Evolutionary conservation across 1,140 invertebrate genomes (phyloP), one percentile per base, ranked within the genome.

Genomic region (Ips typographus): DNA sequence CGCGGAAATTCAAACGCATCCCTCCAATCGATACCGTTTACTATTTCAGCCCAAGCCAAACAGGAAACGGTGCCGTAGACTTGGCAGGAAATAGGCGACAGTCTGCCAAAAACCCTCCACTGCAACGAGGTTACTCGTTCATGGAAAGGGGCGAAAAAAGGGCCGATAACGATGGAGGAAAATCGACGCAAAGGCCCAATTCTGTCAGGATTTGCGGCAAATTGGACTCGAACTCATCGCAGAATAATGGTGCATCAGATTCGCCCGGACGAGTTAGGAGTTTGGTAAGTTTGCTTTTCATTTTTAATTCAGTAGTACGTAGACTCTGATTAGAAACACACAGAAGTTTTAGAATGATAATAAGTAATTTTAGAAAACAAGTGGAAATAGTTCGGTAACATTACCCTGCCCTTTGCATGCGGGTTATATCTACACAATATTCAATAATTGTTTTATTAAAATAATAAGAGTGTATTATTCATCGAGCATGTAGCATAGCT

Each of bases 41-140:
- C 41, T 44, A 37, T 55, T 49, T 41, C 42, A 22, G 22, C 22
- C 41, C 53, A 22, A 70, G 71, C 63, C 52, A 52, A 63, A 67
- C 70, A 7, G 22, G 2, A 5, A 72, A 70, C 67, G 55, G 43
- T 55, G 41, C 56, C 65, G 65, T 67, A 53, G 52, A 52, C 52
- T 61, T 72, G 68, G 58, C 66, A 63, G 70, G 66, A 63, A 65
- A 51, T 39, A 40, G 68, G 36, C 59, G 71, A 42, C 67, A 60
- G 52, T 52, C 68, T 55, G 73, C 73, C 71, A 74, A 73, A 62
- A 69, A 72, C 60, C 70, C 71, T 70, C 57, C 70, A 65, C 75
- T 75, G 68, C 70, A 74, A 71, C 78, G 78, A 73, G 74, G 75
- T 64, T 67, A 73, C 43, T 78, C 77, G 57, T 80, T 76, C 72